Conservation (phyloP, 2,888 invertebrate genomes). For the Nysson spinosus region DNA sequence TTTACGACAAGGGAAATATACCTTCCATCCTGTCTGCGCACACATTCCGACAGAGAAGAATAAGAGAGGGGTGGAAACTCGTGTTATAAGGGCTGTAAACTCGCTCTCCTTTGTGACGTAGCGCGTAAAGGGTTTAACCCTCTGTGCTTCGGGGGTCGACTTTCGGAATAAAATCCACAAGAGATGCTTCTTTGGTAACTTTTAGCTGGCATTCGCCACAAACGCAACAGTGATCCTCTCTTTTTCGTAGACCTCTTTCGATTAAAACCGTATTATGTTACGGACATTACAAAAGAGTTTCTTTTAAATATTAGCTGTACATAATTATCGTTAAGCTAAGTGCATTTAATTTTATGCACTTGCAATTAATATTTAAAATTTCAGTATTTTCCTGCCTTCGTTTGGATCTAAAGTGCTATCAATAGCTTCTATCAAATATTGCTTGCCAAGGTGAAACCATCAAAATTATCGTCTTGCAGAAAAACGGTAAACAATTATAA, state of each 20-base stretch:
- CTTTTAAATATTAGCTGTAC: no score
- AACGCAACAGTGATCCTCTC: neutral
- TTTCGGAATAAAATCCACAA: conserved; percentile 33
- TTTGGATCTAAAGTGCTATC: no score
- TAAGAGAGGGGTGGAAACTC: conserved; percentile 44
- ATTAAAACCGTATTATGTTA: no score
- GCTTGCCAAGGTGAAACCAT: no score
- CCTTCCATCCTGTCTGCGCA: conserved; percentile 35
- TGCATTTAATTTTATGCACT: no score
- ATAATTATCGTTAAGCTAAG: no score
- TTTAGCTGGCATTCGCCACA: conserved; percentile 20
- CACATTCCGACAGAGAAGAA: conserved; percentile 55
- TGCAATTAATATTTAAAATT: no score
- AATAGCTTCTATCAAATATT: no score
- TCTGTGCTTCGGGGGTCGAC: conserved; percentile 33
- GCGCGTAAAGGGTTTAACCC: conserved; percentile 68
- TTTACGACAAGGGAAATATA: conserved; percentile 59
- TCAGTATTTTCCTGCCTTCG: no score
- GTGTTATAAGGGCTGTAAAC: conserved; percentile 56
- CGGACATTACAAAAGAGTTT: no score
- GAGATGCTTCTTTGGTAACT: conserved; percentile 45
- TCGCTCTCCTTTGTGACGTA: conserved; percentile 69
- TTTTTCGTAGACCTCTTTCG: conserved; percentile 5
- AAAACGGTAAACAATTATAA: no score
- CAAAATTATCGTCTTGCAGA: no score